Percentiles rank a stretch among this genome's conserved stretches.
Evolutionary conservation across 2,797 vertebrate genomes (phyloP).

Genomic region (Eupleurogrammus muticus): DNA sequence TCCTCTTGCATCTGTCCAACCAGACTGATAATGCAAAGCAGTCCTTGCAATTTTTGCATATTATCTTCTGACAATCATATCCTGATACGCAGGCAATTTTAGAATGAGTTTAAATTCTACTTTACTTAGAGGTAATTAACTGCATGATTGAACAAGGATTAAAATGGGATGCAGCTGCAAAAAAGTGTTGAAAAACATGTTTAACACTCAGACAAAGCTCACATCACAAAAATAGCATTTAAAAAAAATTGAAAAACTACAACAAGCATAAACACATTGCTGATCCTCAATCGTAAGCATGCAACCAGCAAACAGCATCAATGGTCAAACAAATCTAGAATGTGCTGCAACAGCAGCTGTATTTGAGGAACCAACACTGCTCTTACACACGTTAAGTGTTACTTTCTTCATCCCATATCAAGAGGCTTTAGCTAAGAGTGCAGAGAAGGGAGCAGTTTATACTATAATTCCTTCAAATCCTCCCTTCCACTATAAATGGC

Average conservation of each 20-base stretch:
- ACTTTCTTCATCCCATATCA: slow-evolving; percentile 6
- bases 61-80: not conserved
- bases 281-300: not conserved
- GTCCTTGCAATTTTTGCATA: slow-evolving; percentile 9
- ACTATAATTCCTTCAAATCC: slow-evolving; percentile 58
- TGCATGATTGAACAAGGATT: not conserved
- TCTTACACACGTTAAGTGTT: slow-evolving; percentile 13
- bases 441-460: slow-evolving; percentile 37
- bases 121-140: not conserved
- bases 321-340: slow-evolving; percentile 42
- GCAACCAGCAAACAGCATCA: slow-evolving; percentile 8
- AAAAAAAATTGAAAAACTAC: not conserved
- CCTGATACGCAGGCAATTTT: not conserved
- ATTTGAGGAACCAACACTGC: not conserved
- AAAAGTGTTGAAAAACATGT: not conserved
- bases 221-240: not conserved
- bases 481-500: slow-evolving; percentile 31
- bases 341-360: slow-evolving; percentile 25
- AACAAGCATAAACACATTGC: not conserved
- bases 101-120: not conserved
- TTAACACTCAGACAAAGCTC: not conserved
- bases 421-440: slow-evolving; percentile 43
- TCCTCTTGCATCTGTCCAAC: not conserved
- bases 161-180: not conserved
- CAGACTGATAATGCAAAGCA: not conserved